Percentiles rank a stretch among this genome's conserved stretches.
phyloP scores from a whole-genome alignment of 2,888 invertebrate species.

The Tipula confusa region DNA sequence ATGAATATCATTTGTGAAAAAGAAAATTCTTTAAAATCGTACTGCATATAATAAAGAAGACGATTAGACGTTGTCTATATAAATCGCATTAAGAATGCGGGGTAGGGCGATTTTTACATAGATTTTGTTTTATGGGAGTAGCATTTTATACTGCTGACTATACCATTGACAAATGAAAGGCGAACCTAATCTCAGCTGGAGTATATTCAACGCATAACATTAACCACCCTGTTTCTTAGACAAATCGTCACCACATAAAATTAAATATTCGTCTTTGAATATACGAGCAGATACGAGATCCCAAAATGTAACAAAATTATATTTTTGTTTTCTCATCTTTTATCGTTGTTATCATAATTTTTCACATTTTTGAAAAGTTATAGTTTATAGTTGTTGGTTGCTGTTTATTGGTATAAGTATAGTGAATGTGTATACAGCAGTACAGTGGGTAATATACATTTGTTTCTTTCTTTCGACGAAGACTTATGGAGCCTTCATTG shows the following conservation, averaged over 20 bases:
- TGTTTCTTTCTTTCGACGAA: background rate
- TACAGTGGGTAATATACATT: background rate
- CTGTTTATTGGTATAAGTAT: background rate
- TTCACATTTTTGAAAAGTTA: background rate
- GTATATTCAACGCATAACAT: background rate
- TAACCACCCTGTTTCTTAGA: slow-evolving; percentile 14
- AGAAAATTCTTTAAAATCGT: background rate
- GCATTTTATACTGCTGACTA: too few relatives aligned
- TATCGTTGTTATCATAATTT: slow-evolving; percentile 20
- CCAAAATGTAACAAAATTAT: background rate
- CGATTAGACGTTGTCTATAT: background rate
- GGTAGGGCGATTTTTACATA: background rate
- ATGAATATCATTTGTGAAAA: background rate
- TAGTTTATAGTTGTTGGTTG: background rate
- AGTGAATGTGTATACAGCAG: background rate
- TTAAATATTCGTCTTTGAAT: background rate
- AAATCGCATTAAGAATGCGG: background rate
- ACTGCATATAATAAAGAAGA: background rate
- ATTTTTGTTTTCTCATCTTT: slow-evolving; percentile 6
- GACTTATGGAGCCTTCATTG: slow-evolving; percentile 3
- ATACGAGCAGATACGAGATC: background rate
- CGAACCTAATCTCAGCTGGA: background rate
- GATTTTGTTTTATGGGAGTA: background rate
- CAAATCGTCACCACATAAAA: slow-evolving; percentile 12
- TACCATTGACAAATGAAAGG: background rate